Conservation (phyloP, 2,113 vertebrate species). For the Sitta europaea region DNA sequence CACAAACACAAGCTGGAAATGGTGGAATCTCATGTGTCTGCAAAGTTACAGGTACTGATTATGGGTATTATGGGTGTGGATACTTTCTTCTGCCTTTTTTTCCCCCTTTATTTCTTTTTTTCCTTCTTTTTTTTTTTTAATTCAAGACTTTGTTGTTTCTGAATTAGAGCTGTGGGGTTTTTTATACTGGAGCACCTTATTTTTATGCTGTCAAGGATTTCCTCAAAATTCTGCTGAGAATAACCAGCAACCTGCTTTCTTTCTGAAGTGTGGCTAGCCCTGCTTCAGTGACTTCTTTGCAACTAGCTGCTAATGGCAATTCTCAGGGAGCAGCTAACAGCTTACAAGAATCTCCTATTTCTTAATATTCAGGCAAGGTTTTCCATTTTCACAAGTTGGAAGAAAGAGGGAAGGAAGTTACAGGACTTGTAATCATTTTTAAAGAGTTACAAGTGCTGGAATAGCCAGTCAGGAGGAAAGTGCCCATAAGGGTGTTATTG, state of each 20-base stretch:
- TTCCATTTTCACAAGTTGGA: not conserved
- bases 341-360: not conserved
- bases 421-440: not conserved
- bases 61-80: accelerated
- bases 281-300: not conserved
- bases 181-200: not conserved
- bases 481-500: not conserved
- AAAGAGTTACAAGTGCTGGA: not conserved
- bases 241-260: not conserved
- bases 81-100: not conserved
- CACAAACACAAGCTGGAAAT: not conserved
- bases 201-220: not conserved
- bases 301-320: not conserved
- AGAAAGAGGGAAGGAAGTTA: not conserved
- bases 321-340: not conserved
- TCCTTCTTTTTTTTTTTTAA: not conserved
- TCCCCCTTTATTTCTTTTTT: too few relatives aligned
- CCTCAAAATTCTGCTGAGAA: not conserved
- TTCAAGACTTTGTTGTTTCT: not conserved
- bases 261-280: not conserved
- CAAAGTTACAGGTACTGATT: not conserved
- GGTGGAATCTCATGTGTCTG: not conserved
- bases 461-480: not conserved
- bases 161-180: not conserved
- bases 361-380: not conserved